phyloP scores from a whole-genome alignment of 2,888 invertebrate genomes.

The Epistrophella euchroma region DNA sequence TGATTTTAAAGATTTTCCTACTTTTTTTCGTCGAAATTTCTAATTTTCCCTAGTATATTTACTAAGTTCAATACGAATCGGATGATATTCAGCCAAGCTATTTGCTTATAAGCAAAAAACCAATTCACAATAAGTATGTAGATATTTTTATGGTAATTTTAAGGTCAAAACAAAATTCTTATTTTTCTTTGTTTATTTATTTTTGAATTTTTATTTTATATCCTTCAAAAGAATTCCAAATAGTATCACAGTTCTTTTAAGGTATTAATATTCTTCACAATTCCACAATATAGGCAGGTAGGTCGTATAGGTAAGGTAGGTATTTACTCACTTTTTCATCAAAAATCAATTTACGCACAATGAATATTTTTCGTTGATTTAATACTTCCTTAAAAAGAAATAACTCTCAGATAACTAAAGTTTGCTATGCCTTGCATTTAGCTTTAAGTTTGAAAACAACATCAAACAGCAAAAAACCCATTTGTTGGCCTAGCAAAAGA shows the following conservation, averaged over 20 bases:
- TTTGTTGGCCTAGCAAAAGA: neutral
- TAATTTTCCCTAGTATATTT: no score
- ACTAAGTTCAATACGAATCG: no score
- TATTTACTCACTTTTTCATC: neutral
- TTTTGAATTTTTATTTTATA: neutral
- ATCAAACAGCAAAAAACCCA: conserved; percentile 12
- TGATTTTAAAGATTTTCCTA: no score
- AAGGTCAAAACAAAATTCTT: neutral
- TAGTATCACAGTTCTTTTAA: neutral
- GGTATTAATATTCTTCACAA: neutral
- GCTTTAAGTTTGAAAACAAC: neutral
- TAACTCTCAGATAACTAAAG: neutral
- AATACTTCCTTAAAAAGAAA: neutral
- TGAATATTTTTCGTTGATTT: neutral
- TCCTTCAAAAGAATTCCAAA: neutral
- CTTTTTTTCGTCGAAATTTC: no score
- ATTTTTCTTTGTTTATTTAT: neutral
- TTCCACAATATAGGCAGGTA: neutral
- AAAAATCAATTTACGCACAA: neutral
- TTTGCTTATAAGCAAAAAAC: no score
- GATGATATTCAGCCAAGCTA: no score
- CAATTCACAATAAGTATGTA: no score
- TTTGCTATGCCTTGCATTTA: neutral
- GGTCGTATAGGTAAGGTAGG: no score
- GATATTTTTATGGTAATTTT: no score